Base-by-base conservation (phyloP, 2,113 vertebrate genomes). In the Erpornis zantholeuca region DNA sequence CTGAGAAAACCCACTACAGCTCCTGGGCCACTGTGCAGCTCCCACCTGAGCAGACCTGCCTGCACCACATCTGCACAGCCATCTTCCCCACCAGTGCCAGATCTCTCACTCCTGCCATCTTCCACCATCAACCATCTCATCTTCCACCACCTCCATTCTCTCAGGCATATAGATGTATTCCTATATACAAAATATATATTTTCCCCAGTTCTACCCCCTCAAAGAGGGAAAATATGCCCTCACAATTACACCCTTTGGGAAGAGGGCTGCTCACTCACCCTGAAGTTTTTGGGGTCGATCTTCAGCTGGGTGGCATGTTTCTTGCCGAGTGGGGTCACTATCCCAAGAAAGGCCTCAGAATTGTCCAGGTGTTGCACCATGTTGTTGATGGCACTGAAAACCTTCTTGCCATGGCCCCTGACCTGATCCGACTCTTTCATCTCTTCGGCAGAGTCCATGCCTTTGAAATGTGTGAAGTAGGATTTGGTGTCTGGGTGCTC, bases 331-430 rank as follows among this genome's bases (percentile, higher is more conserved):
- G 96, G 96, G 65, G 92, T 96, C 82, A 96, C 31, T 86, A 95
- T 79, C 40, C 95, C 96, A 88, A 94, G 88, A 86, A 97, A 97
- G 92, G 90, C 88, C 70, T 97, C 95, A 0, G 92, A 92, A 83
- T 91, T 97, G 86, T 95, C 96, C 90, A 97, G 63, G 53, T 97
- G 94, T 72, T 97, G 96, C 94, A 96, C 92, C 95, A 96, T 95
- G 80, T 97, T 92, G 0, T 97, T 97, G 86, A 96, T 95, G 82
- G 96, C 64, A 1, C 56, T 61, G 72, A 97, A 94, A 86, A 97
- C 96, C 72, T 23, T 96, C 92, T 97, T 97, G 80, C 94, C 95
- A 0, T 96, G 96, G 82, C 92, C 92, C 56, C 77, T 95, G 95
- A 96, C 49, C 38, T 97, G 96, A 38, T 96, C 96, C 2, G 96